A percentile compares a stretch with the other conserved stretches of the same genome.
These are phyloP conservation scores for Epinotia demarniana DNA, from an alignment of 2,888 invertebrate species.

Conservation along the genomic window DNA sequence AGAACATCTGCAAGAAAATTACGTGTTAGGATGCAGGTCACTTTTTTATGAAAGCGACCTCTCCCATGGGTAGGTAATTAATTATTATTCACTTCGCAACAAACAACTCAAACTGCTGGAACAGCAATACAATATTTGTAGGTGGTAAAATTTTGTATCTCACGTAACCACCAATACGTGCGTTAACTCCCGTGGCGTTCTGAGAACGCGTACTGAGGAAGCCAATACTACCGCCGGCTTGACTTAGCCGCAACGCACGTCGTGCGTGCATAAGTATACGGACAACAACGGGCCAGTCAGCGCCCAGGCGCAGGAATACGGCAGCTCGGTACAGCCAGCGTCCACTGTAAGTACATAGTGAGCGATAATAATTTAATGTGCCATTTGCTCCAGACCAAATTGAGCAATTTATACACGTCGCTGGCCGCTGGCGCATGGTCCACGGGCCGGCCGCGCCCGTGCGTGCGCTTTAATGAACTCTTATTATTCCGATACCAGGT, in stretches of 20 bases:
- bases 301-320: constrained; percentile 13
- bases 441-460: constrained; percentile 49
- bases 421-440: constrained; percentile 53
- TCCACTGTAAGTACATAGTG: constrained; percentile 55
- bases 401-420: constrained; percentile 79
- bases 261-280: constrained; percentile 6
- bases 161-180: constrained; percentile 29
- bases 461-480: constrained; percentile 58
- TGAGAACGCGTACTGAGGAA: constrained; percentile 69
- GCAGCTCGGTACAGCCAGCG: constrained; percentile 23
- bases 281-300: not conserved
- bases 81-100: not conserved
- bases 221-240: constrained; percentile 51
- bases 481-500: constrained; percentile 58
- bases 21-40: not conserved
- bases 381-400: constrained; percentile 74
- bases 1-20: constrained; percentile 4
- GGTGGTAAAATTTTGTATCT: not conserved
- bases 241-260: constrained; percentile 11
- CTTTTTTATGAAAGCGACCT: not conserved
- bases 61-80: not conserved
- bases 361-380: constrained; percentile 76
- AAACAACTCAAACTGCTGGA: not conserved
- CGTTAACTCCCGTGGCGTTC: constrained; percentile 56
- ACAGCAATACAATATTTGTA: constrained; percentile 3